Conservation (phyloP, 2,113 vertebrate species). For the Heterochromis multidens region DNA sequence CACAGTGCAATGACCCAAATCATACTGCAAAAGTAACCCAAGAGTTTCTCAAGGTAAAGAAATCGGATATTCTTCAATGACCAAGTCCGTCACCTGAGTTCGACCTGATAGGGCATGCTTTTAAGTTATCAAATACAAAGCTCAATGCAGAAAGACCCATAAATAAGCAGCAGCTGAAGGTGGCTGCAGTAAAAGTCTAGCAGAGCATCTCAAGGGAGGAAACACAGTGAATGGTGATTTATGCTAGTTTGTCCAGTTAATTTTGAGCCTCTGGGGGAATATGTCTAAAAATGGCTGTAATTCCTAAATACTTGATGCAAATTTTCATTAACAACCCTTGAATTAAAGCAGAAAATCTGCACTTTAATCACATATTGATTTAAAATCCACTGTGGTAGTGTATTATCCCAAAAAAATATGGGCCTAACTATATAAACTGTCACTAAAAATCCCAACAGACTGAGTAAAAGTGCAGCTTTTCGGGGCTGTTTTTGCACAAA, state of each 20-base stretch:
- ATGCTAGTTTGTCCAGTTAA: neutral
- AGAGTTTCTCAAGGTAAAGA: neutral
- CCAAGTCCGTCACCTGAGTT: neutral
- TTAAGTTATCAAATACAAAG: neutral
- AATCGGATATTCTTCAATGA: neutral
- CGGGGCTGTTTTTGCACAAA: neutral
- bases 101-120: neutral
- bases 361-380: neutral
- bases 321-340: neutral
- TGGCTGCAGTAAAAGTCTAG: neutral
- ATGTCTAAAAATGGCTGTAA: neutral
- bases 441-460: neutral
- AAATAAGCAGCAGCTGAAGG: neutral
- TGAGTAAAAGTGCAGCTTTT: neutral
- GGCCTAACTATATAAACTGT: neutral
- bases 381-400: neutral
- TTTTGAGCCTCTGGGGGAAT: neutral
- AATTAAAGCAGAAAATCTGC: neutral
- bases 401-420: neutral
- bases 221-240: neutral
- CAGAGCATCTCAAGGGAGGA: neutral
- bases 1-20: neutral
- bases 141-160: neutral
- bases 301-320: too few relatives aligned
- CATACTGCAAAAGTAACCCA: neutral